These are phyloP conservation scores for Cercocebus atys DNA, from an alignment of 2,113 vertebrate genomes.

Conservation along the genomic window DNA sequence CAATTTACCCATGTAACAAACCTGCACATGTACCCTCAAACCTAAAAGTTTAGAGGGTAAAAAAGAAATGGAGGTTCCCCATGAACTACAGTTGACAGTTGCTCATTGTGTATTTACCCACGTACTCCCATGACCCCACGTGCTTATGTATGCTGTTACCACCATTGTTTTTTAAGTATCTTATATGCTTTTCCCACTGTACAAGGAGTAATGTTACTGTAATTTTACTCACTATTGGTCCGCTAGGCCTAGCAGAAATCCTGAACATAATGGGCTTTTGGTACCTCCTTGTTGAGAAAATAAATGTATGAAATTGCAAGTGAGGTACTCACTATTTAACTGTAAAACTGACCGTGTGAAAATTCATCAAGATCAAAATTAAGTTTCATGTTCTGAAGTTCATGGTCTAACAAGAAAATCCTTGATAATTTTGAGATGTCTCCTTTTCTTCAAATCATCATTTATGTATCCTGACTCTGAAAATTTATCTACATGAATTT, in stretches of 20 bases:
- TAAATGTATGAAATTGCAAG: neutral
- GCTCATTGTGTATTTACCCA: neutral
- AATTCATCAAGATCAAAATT: neutral
- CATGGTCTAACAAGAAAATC: neutral
- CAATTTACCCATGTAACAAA: too few species aligned
- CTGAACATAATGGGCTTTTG: neutral
- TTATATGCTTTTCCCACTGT: neutral
- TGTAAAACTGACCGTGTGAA: neutral
- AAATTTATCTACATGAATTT: neutral
- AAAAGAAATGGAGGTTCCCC: neutral
- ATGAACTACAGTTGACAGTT: neutral
- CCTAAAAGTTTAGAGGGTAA: too few species aligned
- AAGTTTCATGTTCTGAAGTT: neutral
- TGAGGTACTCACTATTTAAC: neutral
- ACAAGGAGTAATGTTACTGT: neutral
- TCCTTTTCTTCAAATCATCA: neutral
- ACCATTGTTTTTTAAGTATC: neutral
- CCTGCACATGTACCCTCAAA: too few species aligned
- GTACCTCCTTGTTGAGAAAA: neutral
- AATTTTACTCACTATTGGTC: neutral
- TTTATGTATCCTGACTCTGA: neutral
- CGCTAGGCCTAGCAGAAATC: neutral
- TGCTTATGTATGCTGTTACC: neutral
- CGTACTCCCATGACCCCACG: accelerated
- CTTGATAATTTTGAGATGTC: neutral